Percentiles rank a stretch among this genome's conserved stretches.
phyloP scores from a whole-genome alignment of 2,797 vertebrate genomes.

The Centroberyx gerrardi region DNA sequence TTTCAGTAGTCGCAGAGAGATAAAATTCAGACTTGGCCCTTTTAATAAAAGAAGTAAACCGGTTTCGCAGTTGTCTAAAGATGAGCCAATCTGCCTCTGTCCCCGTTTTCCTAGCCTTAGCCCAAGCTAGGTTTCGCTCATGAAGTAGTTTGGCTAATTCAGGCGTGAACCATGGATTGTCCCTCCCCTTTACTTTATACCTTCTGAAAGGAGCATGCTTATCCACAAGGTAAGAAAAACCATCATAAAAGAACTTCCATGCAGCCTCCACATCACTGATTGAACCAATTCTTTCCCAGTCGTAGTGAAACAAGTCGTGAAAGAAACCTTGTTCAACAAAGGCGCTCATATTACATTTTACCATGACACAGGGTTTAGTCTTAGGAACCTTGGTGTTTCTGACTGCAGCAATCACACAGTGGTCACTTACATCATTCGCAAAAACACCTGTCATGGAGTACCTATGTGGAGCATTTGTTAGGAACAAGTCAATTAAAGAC shows the following conservation, averaged over 20 bases:
- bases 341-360: too few species aligned
- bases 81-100: background rate
- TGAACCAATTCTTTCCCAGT: background rate
- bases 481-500: background rate
- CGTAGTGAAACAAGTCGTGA: background rate
- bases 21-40: background rate
- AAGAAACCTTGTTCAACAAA: background rate
- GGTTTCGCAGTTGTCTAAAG: slow-evolving; percentile 7
- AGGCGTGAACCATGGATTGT: background rate
- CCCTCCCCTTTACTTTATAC: background rate
- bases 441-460: too few species aligned
- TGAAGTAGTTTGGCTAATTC: background rate
- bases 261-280: background rate
- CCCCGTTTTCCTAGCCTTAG: background rate
- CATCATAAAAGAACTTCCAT: background rate
- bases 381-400: too few species aligned
- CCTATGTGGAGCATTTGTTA: background rate
- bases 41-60: background rate
- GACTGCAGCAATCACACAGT: too few species aligned
- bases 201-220: background rate
- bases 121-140: background rate
- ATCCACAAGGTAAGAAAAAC: background rate
- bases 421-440: too few species aligned
- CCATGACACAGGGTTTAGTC: too few species aligned
- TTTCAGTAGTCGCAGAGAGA: background rate